phyloP scores from a whole-genome alignment of 2,888 invertebrate genomes.

The Ecdyonurus torrentis region DNA sequence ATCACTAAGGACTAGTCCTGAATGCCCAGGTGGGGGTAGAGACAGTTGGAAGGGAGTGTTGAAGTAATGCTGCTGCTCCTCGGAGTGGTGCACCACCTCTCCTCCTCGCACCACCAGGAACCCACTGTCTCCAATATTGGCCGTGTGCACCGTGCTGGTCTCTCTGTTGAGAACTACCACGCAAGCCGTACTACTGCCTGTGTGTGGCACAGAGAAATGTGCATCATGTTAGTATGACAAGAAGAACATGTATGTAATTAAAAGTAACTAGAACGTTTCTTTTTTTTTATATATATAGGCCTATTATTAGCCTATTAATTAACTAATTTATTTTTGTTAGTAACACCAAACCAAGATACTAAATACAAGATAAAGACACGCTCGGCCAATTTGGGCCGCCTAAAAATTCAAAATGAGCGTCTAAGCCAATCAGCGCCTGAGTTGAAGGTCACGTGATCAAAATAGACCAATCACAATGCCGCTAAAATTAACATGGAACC shows the following conservation, averaged over 20 bases:
- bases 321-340: too few species aligned
- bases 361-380: too few species aligned
- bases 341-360: too few species aligned
- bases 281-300: conserved; percentile 6
- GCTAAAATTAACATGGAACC: too few species aligned
- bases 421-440: too few species aligned
- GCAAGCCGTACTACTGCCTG: conserved; percentile 96
- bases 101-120: conserved; percentile 83
- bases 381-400: too few species aligned
- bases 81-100: conserved; percentile 76
- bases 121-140: conserved; percentile 98
- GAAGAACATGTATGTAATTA: conserved; percentile 13
- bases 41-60: conserved; percentile 97
- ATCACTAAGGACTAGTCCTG: conserved; percentile 75
- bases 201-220: too few species aligned
- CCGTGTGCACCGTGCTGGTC: conserved; percentile 80
- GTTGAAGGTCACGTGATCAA: too few species aligned
- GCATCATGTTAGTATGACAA: conserved; percentile 7
- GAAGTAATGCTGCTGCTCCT: conserved; percentile 97
- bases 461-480: too few species aligned
- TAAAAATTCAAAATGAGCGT: too few species aligned
- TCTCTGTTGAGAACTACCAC: conserved; percentile 84
- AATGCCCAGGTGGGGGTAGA: conserved; percentile 79
- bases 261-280: background rate
- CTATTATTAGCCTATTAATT: conserved; percentile 7